Conservation (phyloP, 1,140 invertebrate species). For the Ostrea edulis region DNA sequence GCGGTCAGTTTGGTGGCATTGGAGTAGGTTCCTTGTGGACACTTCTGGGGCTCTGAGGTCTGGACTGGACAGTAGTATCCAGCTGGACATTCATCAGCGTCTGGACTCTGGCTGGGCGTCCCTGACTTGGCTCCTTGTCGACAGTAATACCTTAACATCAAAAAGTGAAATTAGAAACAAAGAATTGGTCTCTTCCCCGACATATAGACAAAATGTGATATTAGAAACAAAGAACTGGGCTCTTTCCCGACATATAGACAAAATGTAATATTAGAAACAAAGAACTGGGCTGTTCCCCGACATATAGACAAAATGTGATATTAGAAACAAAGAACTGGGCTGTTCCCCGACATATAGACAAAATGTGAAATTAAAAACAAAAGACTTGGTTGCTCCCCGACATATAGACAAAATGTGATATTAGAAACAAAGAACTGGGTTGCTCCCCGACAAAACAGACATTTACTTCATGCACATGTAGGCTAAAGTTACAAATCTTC, state of each 20-base stretch:
- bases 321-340: too few relatives aligned
- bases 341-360: too few relatives aligned
- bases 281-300: too few relatives aligned
- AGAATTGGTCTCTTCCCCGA: too few relatives aligned
- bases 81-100: slow-evolving; percentile 74
- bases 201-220: slow-evolving; percentile 11
- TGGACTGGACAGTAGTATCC: slow-evolving; percentile 72
- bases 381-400: too few relatives aligned
- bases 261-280: neutral
- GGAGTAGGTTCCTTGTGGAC: slow-evolving; percentile 73
- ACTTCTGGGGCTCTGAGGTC: slow-evolving; percentile 72
- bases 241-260: too few relatives aligned
- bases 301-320: slow-evolving; percentile 11
- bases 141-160: slow-evolving; percentile 72
- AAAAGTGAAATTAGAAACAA: neutral
- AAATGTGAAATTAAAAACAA: neutral
- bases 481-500: too few relatives aligned
- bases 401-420: slow-evolving; percentile 11
- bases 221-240: too few relatives aligned
- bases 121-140: slow-evolving; percentile 69
- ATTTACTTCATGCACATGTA: too few relatives aligned
- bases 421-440: too few relatives aligned
- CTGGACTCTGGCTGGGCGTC: slow-evolving; percentile 70
- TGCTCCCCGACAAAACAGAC: too few relatives aligned
- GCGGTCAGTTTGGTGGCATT: slow-evolving; percentile 64